Percentiles rank a stretch among this genome's conserved stretches.
Conservation (phyloP, 1,140 invertebrate genomes). For the Anastrepha obliqua region DNA sequence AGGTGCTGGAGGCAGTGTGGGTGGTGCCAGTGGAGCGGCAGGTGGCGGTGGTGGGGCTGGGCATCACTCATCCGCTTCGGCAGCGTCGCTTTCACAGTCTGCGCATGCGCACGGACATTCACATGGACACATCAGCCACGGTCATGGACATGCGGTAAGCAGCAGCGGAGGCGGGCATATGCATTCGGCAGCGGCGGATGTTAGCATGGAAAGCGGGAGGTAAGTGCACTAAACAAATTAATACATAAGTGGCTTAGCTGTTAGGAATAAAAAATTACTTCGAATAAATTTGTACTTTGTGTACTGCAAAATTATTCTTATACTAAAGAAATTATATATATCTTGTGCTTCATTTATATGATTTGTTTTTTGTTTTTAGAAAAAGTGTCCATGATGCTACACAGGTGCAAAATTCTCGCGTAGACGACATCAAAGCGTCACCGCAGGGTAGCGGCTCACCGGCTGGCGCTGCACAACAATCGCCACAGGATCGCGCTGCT, state of each 20-base stretch:
- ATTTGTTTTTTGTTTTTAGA: conserved; percentile 67
- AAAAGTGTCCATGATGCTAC: conserved; percentile 75
- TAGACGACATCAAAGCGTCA: conserved; percentile 78
- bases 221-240: conserved; percentile 55
- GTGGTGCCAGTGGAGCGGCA: conserved; percentile 55
- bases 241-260: background rate
- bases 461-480: conserved; percentile 76
- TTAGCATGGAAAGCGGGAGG: conserved; percentile 70
- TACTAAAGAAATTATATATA: no score
- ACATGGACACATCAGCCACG: conserved; percentile 11
- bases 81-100: conserved; percentile 18
- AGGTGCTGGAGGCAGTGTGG: conserved; percentile 57
- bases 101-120: conserved; percentile 62
- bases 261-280: background rate
- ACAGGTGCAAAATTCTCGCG: conserved; percentile 71
- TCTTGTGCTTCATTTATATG: background rate
- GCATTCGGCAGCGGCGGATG: conserved; percentile 65
- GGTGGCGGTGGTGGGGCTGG: conserved; percentile 54
- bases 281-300: background rate
- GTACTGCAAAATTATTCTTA: no score
- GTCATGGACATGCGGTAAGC: conserved; percentile 50
- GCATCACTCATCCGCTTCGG: conserved; percentile 1
- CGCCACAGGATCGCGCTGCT: conserved; percentile 81
- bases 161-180: conserved; percentile 54
- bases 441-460: conserved; percentile 75